A percentile compares a stretch with the other conserved stretches of the same genome.
phyloP scores from a whole-genome alignment of 2,113 vertebrate genomes.

The Indicator indicator region DNA sequence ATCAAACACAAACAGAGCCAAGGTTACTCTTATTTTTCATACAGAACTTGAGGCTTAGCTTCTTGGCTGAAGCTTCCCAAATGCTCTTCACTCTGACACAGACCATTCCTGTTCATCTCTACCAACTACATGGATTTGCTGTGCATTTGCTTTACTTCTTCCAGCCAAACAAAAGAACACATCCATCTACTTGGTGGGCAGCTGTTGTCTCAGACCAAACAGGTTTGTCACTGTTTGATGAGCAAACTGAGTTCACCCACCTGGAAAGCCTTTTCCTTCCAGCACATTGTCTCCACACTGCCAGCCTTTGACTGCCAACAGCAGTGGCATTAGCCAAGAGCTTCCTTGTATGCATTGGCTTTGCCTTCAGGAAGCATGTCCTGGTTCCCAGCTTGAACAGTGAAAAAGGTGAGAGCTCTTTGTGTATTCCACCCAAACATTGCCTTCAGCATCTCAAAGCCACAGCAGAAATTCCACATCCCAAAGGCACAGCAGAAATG shows the following conservation, averaged over 20 bases:
- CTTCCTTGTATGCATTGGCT: background rate
- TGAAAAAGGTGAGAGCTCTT: background rate
- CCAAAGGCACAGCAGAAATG: background rate
- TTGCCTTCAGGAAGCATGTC: constrained; percentile 24
- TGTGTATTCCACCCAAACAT: background rate
- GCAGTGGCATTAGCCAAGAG: background rate
- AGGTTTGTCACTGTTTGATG: constrained; percentile 11
- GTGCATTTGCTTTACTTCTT: background rate
- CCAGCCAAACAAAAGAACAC: background rate
- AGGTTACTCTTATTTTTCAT: background rate
- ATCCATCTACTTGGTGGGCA: background rate
- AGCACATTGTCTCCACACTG: background rate
- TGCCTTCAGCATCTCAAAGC: background rate
- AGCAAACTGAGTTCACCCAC: background rate
- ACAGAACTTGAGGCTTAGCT: background rate
- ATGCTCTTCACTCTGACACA: background rate
- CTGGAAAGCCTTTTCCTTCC: background rate
- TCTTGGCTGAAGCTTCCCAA: background rate
- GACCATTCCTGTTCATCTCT: background rate
- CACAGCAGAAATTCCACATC: background rate
- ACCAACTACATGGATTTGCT: background rate
- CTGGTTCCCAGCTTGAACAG: background rate
- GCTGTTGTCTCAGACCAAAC: background rate
- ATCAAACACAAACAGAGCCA: background rate
- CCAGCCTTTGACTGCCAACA: background rate